Evolutionary conservation across 1,140 invertebrate genomes (phyloP).

Genomic region (Drosophila pseudoananassae): DNA sequence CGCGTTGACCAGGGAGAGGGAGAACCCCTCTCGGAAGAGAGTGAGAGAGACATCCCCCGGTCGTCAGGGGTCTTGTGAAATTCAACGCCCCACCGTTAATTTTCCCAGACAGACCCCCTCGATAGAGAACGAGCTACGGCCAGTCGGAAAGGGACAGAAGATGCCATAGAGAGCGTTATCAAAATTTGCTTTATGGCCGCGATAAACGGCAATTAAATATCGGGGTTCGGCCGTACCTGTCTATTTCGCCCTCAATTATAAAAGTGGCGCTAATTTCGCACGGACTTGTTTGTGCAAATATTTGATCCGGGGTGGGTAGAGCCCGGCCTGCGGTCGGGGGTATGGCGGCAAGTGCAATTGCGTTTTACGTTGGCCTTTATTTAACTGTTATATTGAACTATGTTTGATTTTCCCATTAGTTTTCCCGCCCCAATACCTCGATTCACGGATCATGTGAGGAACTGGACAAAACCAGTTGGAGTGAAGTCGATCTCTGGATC

Average conservation of each 20-base stretch:
- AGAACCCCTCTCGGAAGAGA: neutral
- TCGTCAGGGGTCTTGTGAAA: conserved; percentile 65
- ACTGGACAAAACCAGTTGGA: conserved; percentile 14
- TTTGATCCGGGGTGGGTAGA: conserved; percentile 12
- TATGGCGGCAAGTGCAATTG: conserved; percentile 70
- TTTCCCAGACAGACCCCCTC: conserved; percentile 7
- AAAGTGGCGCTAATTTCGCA: conserved; percentile 63
- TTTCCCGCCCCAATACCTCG: conserved; percentile 25
- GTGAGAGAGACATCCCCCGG: neutral
- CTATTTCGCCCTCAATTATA: conserved; percentile 58
- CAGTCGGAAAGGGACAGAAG: neutral
- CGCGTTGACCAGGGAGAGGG: conserved; percentile 5
- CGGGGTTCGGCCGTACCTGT: conserved; percentile 43
- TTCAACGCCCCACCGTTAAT: conserved; percentile 62
- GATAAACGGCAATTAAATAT: conserved; percentile 64
- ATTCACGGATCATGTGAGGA: conserved; percentile 42
- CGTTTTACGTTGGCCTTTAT: conserved; percentile 51
- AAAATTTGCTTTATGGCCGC: conserved; percentile 35
- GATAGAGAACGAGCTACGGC: conserved; percentile 1
- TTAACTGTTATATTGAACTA: conserved; percentile 46
- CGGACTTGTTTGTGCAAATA: conserved; percentile 62
- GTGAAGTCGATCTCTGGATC: conserved; percentile 3
- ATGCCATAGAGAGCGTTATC: conserved; percentile 19
- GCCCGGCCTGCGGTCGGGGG: neutral
- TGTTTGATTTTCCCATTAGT: conserved; percentile 43